phyloP scores from a whole-genome alignment of 2,113 vertebrate genomes.

The Atlantisia rogersi region DNA sequence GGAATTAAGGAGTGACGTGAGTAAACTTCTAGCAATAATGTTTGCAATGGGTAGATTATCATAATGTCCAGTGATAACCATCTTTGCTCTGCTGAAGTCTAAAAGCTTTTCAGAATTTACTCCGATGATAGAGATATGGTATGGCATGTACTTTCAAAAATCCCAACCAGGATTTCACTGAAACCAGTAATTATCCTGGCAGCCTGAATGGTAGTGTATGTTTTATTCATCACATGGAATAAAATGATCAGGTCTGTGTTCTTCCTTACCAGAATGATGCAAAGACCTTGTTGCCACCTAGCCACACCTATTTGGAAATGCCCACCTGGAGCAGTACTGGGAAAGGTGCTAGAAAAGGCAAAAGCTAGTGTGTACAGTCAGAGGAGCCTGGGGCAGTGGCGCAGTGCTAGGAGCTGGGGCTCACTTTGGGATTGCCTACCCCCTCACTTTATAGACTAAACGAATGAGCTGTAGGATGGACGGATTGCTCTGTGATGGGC shows the following conservation, averaged over 20 bases:
- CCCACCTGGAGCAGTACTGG: neutral
- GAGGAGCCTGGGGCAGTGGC: neutral
- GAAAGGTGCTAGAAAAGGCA: neutral
- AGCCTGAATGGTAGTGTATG: neutral
- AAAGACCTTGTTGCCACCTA: neutral
- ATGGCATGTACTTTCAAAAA: neutral
- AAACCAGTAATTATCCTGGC: neutral
- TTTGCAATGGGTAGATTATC: neutral
- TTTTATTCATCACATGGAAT: neutral
- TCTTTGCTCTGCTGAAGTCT: neutral
- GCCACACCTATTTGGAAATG: neutral
- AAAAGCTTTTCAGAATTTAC: neutral
- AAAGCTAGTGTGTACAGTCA: neutral
- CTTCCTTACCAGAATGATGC: neutral
- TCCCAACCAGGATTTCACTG: neutral
- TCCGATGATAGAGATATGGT: neutral
- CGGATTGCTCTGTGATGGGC: neutral
- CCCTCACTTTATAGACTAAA: neutral
- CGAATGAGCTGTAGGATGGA: neutral
- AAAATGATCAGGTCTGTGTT: neutral
- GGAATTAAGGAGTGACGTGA: neutral
- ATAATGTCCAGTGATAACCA: neutral
- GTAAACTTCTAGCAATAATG: neutral
- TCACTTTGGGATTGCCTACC: neutral
- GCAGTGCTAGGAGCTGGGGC: neutral